Base-by-base conservation (phyloP, 1,140 invertebrate species). In the Chionoecetes opilio region DNA sequence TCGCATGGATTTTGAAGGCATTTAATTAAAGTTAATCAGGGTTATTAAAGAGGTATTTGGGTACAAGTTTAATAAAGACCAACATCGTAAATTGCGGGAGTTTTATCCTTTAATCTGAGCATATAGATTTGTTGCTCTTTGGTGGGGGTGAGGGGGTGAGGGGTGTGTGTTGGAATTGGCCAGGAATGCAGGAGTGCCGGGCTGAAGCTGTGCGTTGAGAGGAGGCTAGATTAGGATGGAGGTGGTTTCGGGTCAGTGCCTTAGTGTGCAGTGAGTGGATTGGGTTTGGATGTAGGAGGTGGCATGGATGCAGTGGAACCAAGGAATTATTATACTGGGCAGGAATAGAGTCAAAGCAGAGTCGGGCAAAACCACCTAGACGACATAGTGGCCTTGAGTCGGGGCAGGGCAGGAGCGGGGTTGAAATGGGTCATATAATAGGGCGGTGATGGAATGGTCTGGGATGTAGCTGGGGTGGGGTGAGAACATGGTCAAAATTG, bases 1-100 rank as follows among this genome's bases (percentile, higher is more conserved):
- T 75, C 63, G 21, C n/a, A 75, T 21, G 63, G n/a, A 21, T 75
- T 75, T 75, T 75, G 63, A 75, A 75, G 21, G 63, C 21, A n/a
- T 75, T n/a, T 75, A 75, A n/a, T 75, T 75, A 75, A 75, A 75
- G 63, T 75, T 75, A 75, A 75, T 75, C 21, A 75, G n/a, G 63
- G 21, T 75, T 37, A 38, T 35, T 29, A 87, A 87, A 38, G 85
- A 87, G 85, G 29, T 34, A 38, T 35, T 37, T 35, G 37, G 11
- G n/a, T 87, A 38, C 37, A 38, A 38, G 34, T 87, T 35, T 35
- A 35, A 38, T 37, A 37, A 37, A 14, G n/a, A 37, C 34, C 34
- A 38, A 38, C 32, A 87, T 37, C 17, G 85, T 87, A 26, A 87
- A 87, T 37, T 32, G 85, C 5, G 37, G 29, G 37, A 38, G 85